Conservation (phyloP, 1,140 invertebrate genomes). For the Sitophilus oryzae region DNA sequence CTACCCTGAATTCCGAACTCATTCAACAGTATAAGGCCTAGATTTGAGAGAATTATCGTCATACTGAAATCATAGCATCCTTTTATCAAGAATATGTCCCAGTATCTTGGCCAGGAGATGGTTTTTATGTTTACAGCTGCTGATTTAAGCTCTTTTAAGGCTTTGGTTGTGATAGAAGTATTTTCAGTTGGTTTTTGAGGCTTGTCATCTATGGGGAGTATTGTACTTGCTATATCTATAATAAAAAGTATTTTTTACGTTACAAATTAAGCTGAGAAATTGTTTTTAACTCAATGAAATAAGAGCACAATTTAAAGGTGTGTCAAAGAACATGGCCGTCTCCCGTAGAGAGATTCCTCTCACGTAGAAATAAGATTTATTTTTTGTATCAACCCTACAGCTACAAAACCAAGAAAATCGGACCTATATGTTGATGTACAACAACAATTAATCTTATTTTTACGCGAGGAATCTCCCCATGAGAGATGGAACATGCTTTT, state of each 20-base stretch:
- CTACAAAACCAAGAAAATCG: background rate
- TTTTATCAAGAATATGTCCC: constrained; percentile 18
- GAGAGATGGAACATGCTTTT: too few relatives aligned
- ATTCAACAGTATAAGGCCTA: constrained; percentile 8
- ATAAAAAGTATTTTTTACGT: too few relatives aligned
- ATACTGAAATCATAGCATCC: constrained; percentile 13
- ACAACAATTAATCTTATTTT: too few relatives aligned
- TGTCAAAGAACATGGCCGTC: too few relatives aligned
- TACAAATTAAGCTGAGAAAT: too few relatives aligned
- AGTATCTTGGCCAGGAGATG: constrained; percentile 17
- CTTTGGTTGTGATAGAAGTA: constrained; percentile 1
- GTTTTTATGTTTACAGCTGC: constrained; percentile 15
- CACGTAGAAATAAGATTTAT: too few relatives aligned
- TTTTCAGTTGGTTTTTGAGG: background rate
- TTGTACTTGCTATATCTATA: constrained; percentile 15
- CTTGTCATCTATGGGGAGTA: constrained; percentile 2
- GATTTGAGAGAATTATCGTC: constrained; percentile 8
- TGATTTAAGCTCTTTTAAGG: constrained; percentile 8
- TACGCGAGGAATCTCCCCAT: too few relatives aligned
- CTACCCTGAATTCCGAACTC: constrained; percentile 15
- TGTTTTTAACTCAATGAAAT: too few relatives aligned
- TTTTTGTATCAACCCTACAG: too few relatives aligned
- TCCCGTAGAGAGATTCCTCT: too few relatives aligned
- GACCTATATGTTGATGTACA: too few relatives aligned
- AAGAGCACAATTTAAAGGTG: too few relatives aligned